phyloP scores from a whole-genome alignment of 2,113 vertebrate genomes.

The human region DNA sequence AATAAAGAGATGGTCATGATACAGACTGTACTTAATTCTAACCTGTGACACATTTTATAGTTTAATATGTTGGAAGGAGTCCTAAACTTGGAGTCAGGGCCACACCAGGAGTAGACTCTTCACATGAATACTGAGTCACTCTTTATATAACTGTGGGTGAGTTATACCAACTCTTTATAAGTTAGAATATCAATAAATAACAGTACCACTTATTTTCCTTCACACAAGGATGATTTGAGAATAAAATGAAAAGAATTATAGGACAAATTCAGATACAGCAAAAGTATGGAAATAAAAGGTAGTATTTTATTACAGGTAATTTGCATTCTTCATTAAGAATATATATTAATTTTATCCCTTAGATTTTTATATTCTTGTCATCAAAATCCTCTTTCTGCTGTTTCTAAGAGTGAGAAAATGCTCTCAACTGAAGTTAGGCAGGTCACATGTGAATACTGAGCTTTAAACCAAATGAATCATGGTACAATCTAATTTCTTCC shows the following conservation, averaged over 20 bases:
- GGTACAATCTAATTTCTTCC: constrained; percentile 13
- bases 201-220: constrained; percentile 23
- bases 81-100: constrained; percentile 26
- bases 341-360: constrained; percentile 4
- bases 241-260: constrained; percentile 22
- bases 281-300: constrained; percentile 11
- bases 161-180: neutral
- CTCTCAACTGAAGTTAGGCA: neutral
- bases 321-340: constrained; percentile 36
- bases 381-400: neutral
- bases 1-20: neutral
- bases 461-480: constrained; percentile 8
- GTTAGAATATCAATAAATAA: constrained; percentile 41
- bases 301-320: constrained; percentile 42
- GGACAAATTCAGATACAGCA: neutral
- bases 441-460: constrained; percentile 1
- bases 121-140: constrained; percentile 24
- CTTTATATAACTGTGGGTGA: neutral
- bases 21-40: neutral
- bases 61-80: constrained; percentile 16
- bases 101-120: neutral
- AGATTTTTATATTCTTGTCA: neutral
- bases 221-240: neutral
- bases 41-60: constrained; percentile 5
- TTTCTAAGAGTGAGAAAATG: constrained; percentile 37